phyloP scores from a whole-genome alignment of 2,113 vertebrate species.

The Shinisaurus crocodilurus region DNA sequence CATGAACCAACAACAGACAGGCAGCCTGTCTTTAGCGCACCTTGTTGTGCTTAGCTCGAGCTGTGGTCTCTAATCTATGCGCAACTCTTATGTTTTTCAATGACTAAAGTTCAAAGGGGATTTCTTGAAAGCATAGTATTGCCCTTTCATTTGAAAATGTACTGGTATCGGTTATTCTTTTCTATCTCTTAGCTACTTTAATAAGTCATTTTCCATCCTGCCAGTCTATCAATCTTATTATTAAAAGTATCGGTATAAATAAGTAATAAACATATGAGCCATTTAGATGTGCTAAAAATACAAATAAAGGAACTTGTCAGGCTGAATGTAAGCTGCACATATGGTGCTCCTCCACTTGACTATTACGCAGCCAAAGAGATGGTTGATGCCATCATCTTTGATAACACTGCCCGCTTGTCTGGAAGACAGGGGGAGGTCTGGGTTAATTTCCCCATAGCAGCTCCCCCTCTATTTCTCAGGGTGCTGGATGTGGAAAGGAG shows the following conservation, averaged over 20 bases:
- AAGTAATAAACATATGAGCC: not conserved
- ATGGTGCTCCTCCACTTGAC: not conserved
- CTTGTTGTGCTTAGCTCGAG: constrained; percentile 72
- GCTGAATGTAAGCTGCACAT: not conserved
- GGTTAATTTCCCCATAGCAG: not conserved
- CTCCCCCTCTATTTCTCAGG: not conserved
- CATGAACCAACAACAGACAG: constrained; percentile 70
- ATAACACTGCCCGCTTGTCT: not conserved
- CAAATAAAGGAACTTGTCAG: not conserved
- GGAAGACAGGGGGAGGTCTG: not conserved
- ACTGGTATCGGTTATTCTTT: constrained; percentile 43
- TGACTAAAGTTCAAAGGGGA: constrained; percentile 64
- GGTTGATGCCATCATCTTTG: not conserved
- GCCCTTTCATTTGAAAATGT: constrained; percentile 61
- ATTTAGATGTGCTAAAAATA: not conserved
- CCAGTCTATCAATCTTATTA: too few relatives aligned
- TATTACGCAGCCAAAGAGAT: not conserved
- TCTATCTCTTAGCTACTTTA: constrained; percentile 14
- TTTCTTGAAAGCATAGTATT: constrained; percentile 52
- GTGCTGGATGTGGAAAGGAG: not conserved
- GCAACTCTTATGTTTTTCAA: constrained; percentile 68
- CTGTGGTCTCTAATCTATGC: constrained; percentile 57
- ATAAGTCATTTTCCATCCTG: not conserved
- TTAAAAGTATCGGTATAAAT: not conserved
- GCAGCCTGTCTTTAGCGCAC: too few relatives aligned